Conservation (phyloP, 23 tunicate genomes). For the Ciona savignyi region DNA sequence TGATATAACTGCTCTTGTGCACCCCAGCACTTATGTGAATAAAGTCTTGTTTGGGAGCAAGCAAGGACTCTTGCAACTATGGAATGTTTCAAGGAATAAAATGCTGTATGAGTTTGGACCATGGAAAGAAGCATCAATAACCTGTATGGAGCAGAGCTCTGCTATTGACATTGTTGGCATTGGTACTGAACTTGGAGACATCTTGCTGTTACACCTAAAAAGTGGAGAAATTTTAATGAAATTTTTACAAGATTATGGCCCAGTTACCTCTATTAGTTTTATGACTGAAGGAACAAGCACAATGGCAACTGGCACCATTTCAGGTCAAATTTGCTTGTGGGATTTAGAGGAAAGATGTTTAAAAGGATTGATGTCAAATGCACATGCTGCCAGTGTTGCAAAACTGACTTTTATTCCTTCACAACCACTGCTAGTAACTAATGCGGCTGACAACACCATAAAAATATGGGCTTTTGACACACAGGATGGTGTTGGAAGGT, state of each 20-base stretch:
- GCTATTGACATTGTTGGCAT: slow-evolving; percentile 74
- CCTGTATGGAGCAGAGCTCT: slow-evolving; percentile 47
- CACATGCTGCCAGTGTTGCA: slow-evolving; percentile 45
- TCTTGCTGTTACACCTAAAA: slow-evolving; percentile 34
- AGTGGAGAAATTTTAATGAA: slow-evolving; percentile 24
- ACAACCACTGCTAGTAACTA: slow-evolving; percentile 52
- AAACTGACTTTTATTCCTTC: slow-evolving; percentile 33
- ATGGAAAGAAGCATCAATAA: slow-evolving; percentile 20
- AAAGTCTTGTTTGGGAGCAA: slow-evolving; percentile 69
- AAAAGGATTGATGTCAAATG: slow-evolving; percentile 41
- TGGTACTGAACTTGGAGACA: slow-evolving; percentile 53
- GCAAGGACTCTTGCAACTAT: slow-evolving; percentile 70
- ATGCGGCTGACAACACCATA: slow-evolving; percentile 71
- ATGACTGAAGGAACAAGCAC: slow-evolving; percentile 46
- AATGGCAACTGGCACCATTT: slow-evolving; percentile 58
- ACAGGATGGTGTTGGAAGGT: slow-evolving; percentile 34
- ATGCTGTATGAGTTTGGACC: slow-evolving; percentile 42
- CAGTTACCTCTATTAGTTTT: slow-evolving; percentile 42
- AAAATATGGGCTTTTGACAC: slow-evolving; percentile 80
- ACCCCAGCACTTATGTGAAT: slow-evolving; percentile 80
- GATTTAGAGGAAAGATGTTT: slow-evolving; percentile 52
- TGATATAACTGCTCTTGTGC: slow-evolving; percentile 52
- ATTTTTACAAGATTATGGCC: slow-evolving; percentile 42
- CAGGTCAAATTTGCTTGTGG: slow-evolving; percentile 72
- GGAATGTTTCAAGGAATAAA: slow-evolving; percentile 64